phyloP scores from a whole-genome alignment of 1,140 invertebrate species.

The Mizuhopecten yessoensis region DNA sequence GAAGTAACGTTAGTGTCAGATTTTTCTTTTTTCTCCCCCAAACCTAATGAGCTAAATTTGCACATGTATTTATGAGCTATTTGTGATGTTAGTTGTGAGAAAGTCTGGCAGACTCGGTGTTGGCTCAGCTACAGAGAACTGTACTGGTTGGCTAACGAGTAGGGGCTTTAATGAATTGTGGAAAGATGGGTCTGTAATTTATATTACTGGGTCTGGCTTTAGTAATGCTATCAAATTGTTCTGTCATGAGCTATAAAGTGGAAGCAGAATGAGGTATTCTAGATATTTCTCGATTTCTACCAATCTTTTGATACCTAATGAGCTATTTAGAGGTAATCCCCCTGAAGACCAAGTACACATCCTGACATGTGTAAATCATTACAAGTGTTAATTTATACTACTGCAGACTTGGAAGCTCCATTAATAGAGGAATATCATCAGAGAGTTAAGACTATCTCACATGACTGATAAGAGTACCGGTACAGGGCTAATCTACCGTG shows the following conservation, averaged over 20 bases:
- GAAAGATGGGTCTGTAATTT: neutral
- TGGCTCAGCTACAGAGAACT: neutral
- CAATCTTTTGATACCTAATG: neutral
- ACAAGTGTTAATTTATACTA: neutral
- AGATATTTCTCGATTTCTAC: neutral
- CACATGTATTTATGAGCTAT: no score
- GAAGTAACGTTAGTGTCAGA: no score
- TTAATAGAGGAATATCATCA: no score
- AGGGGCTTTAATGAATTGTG: neutral
- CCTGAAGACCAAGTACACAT: neutral
- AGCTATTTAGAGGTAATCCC: neutral
- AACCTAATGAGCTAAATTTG: no score
- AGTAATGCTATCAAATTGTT: neutral
- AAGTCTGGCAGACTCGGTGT: no score
- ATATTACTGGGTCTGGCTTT: neutral
- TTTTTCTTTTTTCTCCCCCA: no score
- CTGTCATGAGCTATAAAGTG: constrained; percentile 1
- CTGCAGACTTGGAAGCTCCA: no score
- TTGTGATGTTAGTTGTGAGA: no score
- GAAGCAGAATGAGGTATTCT: neutral
- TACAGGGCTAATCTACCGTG: no score
- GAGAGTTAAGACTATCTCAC: no score
- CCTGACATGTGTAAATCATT: neutral
- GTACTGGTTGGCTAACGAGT: neutral
- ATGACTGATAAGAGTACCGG: no score